Evolutionary conservation across 2,888 invertebrate species (phyloP).

Genomic region (Apamea epomidion): DNA sequence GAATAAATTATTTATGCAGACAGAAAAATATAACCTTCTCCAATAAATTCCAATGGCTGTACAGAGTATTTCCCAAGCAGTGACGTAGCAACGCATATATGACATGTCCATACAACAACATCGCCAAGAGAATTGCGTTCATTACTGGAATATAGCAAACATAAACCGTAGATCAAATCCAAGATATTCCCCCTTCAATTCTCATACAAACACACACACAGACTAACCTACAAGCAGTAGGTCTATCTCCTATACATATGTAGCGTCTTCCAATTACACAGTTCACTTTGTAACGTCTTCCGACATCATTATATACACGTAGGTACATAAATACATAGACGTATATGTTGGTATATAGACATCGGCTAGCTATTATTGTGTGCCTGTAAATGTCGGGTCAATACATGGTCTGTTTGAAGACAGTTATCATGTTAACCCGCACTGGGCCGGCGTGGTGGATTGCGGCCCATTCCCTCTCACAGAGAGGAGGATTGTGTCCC

Average conservation of each 20-base stretch:
- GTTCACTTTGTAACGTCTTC: conserved; percentile 58
- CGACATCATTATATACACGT: conserved; percentile 35
- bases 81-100: neutral
- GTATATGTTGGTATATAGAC: neutral
- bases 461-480: too few species aligned
- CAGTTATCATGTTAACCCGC: too few species aligned
- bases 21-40: neutral
- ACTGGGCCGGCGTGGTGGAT: too few species aligned
- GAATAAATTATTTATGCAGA: too few species aligned
- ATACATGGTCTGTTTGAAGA: neutral
- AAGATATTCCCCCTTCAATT: conserved; percentile 47
- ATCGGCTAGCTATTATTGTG: neutral
- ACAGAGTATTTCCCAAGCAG: neutral
- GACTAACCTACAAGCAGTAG: conserved; percentile 13
- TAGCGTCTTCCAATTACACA: conserved; percentile 49
- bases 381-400: conserved; percentile 12
- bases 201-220: conserved; percentile 10
- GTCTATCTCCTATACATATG: neutral
- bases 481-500: too few species aligned
- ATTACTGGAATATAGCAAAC: neutral
- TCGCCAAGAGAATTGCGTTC: conserved; percentile 1
- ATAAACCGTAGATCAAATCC: conserved; percentile 45
- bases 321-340: conserved; percentile 9
- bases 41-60: neutral
- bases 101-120: conserved; percentile 20